Base-by-base conservation (phyloP, 1,140 invertebrate genomes). In the Drosophila truncata region DNA sequence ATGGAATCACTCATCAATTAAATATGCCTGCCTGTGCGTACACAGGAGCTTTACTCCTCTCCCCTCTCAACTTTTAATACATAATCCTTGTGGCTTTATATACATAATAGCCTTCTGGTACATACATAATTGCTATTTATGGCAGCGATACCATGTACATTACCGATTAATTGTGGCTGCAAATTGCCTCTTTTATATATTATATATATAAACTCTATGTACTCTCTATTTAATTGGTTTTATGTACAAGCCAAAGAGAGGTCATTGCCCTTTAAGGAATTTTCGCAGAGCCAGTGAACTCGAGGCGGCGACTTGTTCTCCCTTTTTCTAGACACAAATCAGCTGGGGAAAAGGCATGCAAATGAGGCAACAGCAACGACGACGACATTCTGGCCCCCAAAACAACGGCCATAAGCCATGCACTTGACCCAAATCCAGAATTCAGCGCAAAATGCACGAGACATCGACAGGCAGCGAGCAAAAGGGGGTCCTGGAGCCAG, bases 391-490 rank as follows among this genome's bases (percentile, higher is more conserved):
- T 62, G 60, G 31, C 64, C 64, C 59, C 58, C 58, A 70, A 70
- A 70, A 70, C 70, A 72, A 73, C 44, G 33, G 44, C 67, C 70
- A 60, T 35, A 59, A 60, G 70, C 67, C 72, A 83, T 87, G 86
- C 86, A 91, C 86, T 91, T 91, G 86, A 91, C 86, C 87, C 63
- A 91, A 81, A 90, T 90, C 80, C 82, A 60, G 58, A 78, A 75
- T 74, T 76, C 59, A 79, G 76, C 83, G 80, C 64, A 82, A 82
- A 81, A 69, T 74, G 75, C 74, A 86, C 78, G 83, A 86, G 73
- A 78, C 71, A 71, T 72, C 71, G 71, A 64, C 58, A 71, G 67
- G 64, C 70, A 71, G 41, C 39, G 46, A 39, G 9, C 20, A 46
- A n/a, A 11, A 55, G 37, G 49, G 33, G 54, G 37, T 57, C 61